A percentile compares a stretch with the other conserved stretches of the same genome.
phyloP scores from a whole-genome alignment of 2,888 invertebrate species.

The Eilema caniola region DNA sequence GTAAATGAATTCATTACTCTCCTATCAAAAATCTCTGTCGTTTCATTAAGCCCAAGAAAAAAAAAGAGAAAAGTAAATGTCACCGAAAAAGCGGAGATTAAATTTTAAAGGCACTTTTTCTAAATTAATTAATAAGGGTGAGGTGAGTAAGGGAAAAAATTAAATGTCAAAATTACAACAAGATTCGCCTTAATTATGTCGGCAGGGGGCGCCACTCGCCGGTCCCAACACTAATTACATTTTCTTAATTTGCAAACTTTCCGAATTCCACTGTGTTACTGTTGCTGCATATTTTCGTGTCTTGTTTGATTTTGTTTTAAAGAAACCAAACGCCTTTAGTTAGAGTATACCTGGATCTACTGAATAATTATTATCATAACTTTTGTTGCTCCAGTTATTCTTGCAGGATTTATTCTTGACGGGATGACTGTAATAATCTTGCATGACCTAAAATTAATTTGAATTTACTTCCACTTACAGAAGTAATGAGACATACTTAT shows the following conservation, averaged over 20 bases:
- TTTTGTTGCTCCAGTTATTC: background rate
- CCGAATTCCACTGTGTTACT: conserved; percentile 46
- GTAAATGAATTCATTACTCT: conserved; percentile 68
- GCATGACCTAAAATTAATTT: too few relatives aligned
- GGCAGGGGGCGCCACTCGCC: conserved; percentile 51
- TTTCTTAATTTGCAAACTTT: conserved; percentile 86
- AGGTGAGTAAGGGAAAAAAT: conserved; percentile 81
- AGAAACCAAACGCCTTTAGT: background rate
- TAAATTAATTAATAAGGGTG: conserved; percentile 81
- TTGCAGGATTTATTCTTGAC: background rate
- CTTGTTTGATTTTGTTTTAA: conserved; percentile 17
- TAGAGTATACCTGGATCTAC: background rate
- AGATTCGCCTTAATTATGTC: conserved; percentile 85
- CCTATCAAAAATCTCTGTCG: conserved; percentile 79
- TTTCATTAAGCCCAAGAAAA: conserved; percentile 75
- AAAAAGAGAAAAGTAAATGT: conserved; percentile 69
- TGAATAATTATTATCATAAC: too few relatives aligned
- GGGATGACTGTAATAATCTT: too few relatives aligned
- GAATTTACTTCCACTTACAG: too few relatives aligned
- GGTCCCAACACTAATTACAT: conserved; percentile 77
- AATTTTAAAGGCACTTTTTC: conserved; percentile 82
- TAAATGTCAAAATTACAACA: conserved; percentile 86
- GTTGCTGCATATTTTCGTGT: conserved; percentile 35
- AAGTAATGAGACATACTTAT: too few relatives aligned
- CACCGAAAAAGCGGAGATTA: conserved; percentile 80